Evolutionary conservation across 64 coral and sea anemone genomes (phyloP), one percentile per base, ranked within the genome.

Genomic region (Stichodactyla helianthus): DNA sequence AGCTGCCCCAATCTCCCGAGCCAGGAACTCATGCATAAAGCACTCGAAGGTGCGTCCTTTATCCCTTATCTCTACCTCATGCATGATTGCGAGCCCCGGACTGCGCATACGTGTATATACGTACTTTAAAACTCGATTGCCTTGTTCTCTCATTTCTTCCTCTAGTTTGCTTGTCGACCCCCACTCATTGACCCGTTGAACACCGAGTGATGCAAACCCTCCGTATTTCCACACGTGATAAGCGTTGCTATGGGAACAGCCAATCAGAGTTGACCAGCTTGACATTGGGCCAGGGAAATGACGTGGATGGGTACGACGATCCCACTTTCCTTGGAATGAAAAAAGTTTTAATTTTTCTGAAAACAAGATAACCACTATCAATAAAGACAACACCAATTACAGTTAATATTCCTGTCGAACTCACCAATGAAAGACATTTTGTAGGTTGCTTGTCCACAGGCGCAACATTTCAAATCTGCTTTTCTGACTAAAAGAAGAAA

Each of bases 231-330:
- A 95, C 31, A 95, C 20, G 57, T 86, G 54, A 18, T 95, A 95
- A 10, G 89, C 81, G 8, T 86, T 95, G n/a, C 87, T 95, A 89
- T 95, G 93, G 74, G 93, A 95, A 52, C 90, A 92, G 67, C 93
- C 93, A 8, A 95, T 92, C 87, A 95, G 77, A 55, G 77, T 55
- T 71, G 93, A 95, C 93, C 93, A 95, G 77, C 93, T 86, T 19
- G 93, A 90, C 93, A 95, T 95, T 7, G 50, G 62, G 18, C 93
- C 93, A 52, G 93, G 93, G 50, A 92, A 92, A 77, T 95, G 83
- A 13, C 84, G 77, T 6, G 93, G 89, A 83, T 95, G 88, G 19
- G 93, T 89, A 9, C 71, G 44, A 50, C 82, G 71, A n/a, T 55
- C 87, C 93, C 93, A 95, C 57, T 89, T 86, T 27, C 90, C 93